phyloP scores from a whole-genome alignment of 2,797 vertebrate genomes.

The Squalus acanthias region DNA sequence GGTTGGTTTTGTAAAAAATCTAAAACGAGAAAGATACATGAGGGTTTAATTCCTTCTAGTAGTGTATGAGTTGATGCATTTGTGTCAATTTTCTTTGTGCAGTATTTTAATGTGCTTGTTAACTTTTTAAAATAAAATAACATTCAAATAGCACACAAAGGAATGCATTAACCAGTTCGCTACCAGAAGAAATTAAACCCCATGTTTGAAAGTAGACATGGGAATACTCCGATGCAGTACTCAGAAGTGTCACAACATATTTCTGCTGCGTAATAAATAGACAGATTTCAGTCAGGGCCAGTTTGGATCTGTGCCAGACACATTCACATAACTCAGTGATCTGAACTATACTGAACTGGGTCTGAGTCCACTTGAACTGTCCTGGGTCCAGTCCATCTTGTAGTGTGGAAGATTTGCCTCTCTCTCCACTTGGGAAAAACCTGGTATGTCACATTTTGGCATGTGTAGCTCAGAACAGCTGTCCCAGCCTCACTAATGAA shows the following conservation, averaged over 20 bases:
- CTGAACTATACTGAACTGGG: background rate
- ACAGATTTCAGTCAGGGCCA: background rate
- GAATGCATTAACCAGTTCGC: background rate
- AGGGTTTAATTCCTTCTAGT: background rate
- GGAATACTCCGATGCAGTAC: background rate
- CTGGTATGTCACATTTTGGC: constrained; percentile 26
- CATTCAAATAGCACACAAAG: background rate
- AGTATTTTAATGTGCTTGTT: background rate
- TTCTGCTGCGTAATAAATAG: background rate
- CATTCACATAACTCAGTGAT: background rate
- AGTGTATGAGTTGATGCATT: background rate
- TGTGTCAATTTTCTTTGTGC: background rate
- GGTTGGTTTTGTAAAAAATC: background rate
- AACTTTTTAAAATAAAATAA: background rate
- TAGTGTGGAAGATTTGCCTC: background rate
- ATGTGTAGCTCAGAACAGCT: background rate
- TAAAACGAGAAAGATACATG: background rate
- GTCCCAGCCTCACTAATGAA: background rate
- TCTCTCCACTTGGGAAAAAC: background rate
- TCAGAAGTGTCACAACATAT: background rate
- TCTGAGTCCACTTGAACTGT: background rate
- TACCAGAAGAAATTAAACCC: background rate
- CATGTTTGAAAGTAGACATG: background rate
- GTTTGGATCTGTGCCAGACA: constrained; percentile 3
- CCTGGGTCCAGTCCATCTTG: constrained; percentile 8